These are phyloP conservation scores for Montipora foliosa DNA, from an alignment of 64 coral and sea anemone genomes.

Conservation along the genomic window DNA sequence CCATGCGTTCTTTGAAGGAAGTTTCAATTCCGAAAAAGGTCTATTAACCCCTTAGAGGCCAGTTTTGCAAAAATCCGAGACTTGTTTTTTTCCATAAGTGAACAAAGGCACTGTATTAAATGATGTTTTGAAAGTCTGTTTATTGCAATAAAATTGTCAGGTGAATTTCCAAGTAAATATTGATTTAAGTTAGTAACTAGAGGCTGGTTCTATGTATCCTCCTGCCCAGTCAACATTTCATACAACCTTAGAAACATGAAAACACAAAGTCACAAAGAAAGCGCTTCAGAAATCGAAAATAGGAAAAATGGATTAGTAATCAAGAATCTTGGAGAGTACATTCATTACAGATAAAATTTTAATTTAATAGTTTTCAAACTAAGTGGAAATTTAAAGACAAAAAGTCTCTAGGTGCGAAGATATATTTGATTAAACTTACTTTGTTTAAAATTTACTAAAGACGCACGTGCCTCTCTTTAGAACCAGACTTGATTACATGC, in stretches of 20 bases:
- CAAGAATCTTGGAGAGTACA: background rate
- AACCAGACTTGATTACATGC: conserved; percentile 19
- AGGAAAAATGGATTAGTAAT: background rate
- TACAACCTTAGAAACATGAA: background rate
- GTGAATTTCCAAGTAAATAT: conserved; percentile 29
- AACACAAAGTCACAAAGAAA: background rate
- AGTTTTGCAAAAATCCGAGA: background rate
- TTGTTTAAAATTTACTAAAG: conserved; percentile 51
- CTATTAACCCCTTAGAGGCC: background rate
- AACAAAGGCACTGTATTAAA: background rate
- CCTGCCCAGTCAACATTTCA: background rate
- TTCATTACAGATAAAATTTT: background rate
- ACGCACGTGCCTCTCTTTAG: conserved; percentile 27
- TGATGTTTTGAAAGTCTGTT: background rate
- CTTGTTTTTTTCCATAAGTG: background rate
- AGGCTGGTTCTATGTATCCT: background rate
- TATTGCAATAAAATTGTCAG: conserved; percentile 5
- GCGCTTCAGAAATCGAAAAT: background rate
- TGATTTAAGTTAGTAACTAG: conserved; percentile 1
- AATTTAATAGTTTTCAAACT: background rate
- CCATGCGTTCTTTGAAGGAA: background rate
- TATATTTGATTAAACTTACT: conserved; percentile 34
- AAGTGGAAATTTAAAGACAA: background rate
- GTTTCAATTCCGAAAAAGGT: background rate
- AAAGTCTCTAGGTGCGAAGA: background rate